Percentiles rank a stretch among this genome's conserved stretches.
These are phyloP conservation scores for Dilophus febrilis DNA, from an alignment of 2,888 invertebrate species.

Conservation along the genomic window DNA sequence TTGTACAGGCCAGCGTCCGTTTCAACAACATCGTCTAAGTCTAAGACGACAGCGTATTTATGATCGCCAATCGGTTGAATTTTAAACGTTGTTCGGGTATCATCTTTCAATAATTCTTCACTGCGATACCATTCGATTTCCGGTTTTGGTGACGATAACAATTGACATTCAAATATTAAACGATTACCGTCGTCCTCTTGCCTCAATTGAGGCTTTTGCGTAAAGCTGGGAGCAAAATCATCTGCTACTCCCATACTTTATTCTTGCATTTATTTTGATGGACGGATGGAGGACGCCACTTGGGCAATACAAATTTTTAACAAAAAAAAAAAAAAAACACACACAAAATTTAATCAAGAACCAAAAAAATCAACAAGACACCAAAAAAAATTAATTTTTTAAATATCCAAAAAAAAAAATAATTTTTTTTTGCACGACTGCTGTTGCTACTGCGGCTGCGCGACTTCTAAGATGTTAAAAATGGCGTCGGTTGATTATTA, in stretches of 20 bases:
- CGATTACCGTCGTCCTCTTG: conserved; percentile 94
- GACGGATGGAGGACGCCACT: too few relatives aligned
- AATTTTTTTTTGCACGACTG: too few relatives aligned
- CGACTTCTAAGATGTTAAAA: too few relatives aligned
- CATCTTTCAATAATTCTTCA: conserved; percentile 67
- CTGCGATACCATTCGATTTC: conserved; percentile 86
- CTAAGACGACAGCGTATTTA: conserved; percentile 80
- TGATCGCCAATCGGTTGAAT: conserved; percentile 70
- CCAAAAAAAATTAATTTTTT: too few relatives aligned
- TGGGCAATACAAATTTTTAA: too few relatives aligned
- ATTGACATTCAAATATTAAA: conserved; percentile 85
- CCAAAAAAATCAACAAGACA: too few relatives aligned
- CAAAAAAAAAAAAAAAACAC: too few relatives aligned
- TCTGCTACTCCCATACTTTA: conserved; percentile 37
- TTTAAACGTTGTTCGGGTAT: conserved; percentile 73
- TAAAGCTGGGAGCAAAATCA: conserved; percentile 96
- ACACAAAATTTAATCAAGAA: too few relatives aligned
- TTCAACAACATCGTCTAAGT: conserved; percentile 90
- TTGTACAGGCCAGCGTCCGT: conserved; percentile 91
- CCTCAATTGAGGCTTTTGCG: conserved; percentile 90
- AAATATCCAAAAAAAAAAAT: too few relatives aligned
- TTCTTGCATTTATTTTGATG: neutral
- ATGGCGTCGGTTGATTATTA: too few relatives aligned
- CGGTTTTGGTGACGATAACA: conserved; percentile 73
- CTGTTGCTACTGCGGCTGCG: too few relatives aligned